Evolutionary conservation across 2,113 vertebrate species (phyloP).

Genomic region (Tragelaphus strepsiceros): DNA sequence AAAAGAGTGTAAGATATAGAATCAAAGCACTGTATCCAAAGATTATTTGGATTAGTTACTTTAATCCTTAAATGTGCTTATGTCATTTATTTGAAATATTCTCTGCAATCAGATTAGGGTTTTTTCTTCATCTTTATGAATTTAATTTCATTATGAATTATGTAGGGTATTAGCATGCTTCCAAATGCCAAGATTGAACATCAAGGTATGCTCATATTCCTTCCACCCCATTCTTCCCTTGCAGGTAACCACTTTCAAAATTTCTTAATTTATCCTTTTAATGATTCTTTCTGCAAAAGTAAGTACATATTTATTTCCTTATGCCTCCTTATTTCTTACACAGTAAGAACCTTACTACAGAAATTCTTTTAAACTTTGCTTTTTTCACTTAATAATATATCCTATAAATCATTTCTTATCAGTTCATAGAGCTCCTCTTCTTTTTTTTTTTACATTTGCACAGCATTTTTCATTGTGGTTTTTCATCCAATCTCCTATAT

Average conservation of each 20-base stretch:
- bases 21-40: background rate
- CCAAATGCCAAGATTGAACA: background rate
- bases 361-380: background rate
- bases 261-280: background rate
- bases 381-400: background rate
- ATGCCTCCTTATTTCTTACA: background rate
- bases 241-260: background rate
- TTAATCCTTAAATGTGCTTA: background rate
- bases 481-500: background rate
- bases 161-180: background rate
- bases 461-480: background rate
- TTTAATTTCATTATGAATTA: background rate
- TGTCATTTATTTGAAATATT: background rate
- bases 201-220: background rate
- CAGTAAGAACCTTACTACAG: background rate
- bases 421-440: background rate
- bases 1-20: background rate
- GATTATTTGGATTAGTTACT: background rate
- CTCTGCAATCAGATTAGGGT: background rate
- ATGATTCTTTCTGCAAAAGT: background rate
- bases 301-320: background rate
- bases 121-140: background rate
- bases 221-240: background rate
- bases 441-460: background rate
- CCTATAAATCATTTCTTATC: background rate